A percentile compares a stretch with the other conserved stretches of the same genome.
These are phyloP conservation scores for Pandemis heparana DNA, from an alignment of 2,888 invertebrate genomes.

Conservation along the genomic window DNA sequence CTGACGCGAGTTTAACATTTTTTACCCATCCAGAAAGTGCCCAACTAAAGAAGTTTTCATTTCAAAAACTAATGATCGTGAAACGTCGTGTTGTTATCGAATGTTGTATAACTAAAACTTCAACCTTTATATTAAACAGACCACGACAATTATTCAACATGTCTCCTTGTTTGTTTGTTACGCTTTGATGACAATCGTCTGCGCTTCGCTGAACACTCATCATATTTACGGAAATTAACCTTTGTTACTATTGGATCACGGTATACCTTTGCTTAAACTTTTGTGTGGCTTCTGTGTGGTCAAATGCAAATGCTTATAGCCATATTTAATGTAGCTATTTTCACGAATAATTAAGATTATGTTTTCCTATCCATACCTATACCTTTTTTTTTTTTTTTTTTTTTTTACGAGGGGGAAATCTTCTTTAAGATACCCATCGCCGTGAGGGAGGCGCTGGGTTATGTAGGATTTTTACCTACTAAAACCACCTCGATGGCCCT, in stretches of 20 bases:
- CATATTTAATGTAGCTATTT: slow-evolving; percentile 15
- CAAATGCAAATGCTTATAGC: slow-evolving; percentile 3
- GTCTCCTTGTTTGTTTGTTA: slow-evolving; percentile 37
- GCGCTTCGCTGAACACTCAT: slow-evolving; percentile 7
- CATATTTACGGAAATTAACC: background rate
- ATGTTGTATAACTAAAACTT: slow-evolving; percentile 29
- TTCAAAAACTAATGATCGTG: too few species aligned
- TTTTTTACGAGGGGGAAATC: too few species aligned
- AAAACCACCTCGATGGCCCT: too few species aligned
- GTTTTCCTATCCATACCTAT: background rate
- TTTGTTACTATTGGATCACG: background rate
- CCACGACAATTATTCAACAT: slow-evolving; percentile 44
- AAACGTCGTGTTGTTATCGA: slow-evolving; percentile 7
- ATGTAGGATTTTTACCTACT: too few species aligned
- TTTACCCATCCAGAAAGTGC: too few species aligned
- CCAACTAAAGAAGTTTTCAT: too few species aligned
- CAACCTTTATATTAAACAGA: slow-evolving; percentile 42
- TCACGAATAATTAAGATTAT: slow-evolving; percentile 21
- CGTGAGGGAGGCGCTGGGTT: too few species aligned
- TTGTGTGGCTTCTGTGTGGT: too few species aligned
- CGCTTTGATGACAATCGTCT: slow-evolving; percentile 20
- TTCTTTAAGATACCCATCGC: too few species aligned
- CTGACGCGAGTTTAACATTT: too few species aligned
- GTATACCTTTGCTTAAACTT: too few species aligned
- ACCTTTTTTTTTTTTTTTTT: too few species aligned